Percentiles rank a stretch among this genome's conserved stretches.
Evolutionary conservation across 2,113 vertebrate genomes (phyloP).

Genomic region (Osmerus eperlanus): DNA sequence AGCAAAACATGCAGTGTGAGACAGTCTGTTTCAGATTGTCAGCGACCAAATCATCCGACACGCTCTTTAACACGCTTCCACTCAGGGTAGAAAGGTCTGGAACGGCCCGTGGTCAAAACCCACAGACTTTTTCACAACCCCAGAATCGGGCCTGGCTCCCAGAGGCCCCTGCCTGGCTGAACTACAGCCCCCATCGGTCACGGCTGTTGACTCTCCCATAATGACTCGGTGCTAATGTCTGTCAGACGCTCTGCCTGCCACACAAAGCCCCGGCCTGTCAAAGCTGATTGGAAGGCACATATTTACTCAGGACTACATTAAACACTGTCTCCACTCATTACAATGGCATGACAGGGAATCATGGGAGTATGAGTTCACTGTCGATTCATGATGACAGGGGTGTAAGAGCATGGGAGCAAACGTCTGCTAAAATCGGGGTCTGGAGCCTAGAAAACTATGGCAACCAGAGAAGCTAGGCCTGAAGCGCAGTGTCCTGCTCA

Average conservation of each 20-base stretch:
- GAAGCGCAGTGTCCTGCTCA: slow-evolving; percentile 58
- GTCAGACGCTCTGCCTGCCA: slow-evolving; percentile 51
- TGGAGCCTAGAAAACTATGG: slow-evolving; percentile 65
- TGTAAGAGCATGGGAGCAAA: slow-evolving; percentile 22
- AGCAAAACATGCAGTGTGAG: slow-evolving; percentile 49
- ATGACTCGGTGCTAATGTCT: slow-evolving; percentile 54
- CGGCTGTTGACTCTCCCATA: slow-evolving; percentile 69
- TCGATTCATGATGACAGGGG: slow-evolving; percentile 24
- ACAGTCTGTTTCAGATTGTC: slow-evolving; percentile 28
- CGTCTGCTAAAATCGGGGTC: slow-evolving; percentile 48
- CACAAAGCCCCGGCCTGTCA: slow-evolving; percentile 63
- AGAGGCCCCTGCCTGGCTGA: slow-evolving; percentile 2
- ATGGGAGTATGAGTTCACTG: slow-evolving; percentile 68
- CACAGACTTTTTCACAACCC: slow-evolving; percentile 63
- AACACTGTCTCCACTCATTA: slow-evolving; percentile 35
- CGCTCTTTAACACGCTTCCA: slow-evolving; percentile 62
- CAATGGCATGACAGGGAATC: slow-evolving; percentile 47
- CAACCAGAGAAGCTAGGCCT: slow-evolving; percentile 56
- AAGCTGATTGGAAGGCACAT: slow-evolving; percentile 63
- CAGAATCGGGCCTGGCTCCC: slow-evolving; percentile 44
- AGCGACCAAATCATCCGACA: slow-evolving; percentile 62
- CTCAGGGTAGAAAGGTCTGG: slow-evolving; percentile 52
- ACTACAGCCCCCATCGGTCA: slow-evolving; percentile 60
- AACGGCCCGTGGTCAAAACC: slow-evolving; percentile 60
- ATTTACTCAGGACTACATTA: slow-evolving; percentile 62